These are phyloP conservation scores for Hippocampus barbouri DNA, from an alignment of 2,113 vertebrate genomes.

Conservation along the genomic window DNA sequence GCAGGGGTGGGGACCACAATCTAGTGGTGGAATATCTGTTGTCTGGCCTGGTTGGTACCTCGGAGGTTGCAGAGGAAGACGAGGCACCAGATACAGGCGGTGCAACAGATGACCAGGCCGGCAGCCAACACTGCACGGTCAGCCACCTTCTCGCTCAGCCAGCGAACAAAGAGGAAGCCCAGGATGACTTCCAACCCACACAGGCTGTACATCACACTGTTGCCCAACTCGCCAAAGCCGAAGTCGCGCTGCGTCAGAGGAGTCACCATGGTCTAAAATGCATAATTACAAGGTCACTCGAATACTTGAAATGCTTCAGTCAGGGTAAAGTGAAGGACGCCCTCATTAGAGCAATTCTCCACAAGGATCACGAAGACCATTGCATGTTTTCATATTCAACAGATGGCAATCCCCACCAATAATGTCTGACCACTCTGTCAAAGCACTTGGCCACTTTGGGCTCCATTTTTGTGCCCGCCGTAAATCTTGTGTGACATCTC, in stretches of 20 bases:
- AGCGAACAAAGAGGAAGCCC: conserved; percentile 80
- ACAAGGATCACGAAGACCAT: conserved; percentile 6
- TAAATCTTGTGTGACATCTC: no score
- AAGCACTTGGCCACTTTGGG: background rate
- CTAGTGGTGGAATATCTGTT: conserved; percentile 4
- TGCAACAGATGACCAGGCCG: conserved; percentile 76
- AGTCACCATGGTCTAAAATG: conserved; percentile 79
- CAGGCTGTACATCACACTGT: conserved; percentile 82
- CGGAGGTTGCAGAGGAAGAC: conserved; percentile 75
- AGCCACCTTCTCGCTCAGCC: conserved; percentile 70
- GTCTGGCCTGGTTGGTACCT: conserved; percentile 60
- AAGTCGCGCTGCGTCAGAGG: conserved; percentile 79
- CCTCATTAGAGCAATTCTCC: conserved; percentile 14
- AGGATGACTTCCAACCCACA: conserved; percentile 81
- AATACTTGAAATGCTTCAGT: conserved; percentile 1
- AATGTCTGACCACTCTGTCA: background rate
- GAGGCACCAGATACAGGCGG: conserved; percentile 80
- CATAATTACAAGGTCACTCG: conserved; percentile 15
- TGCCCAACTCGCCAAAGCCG: conserved; percentile 77
- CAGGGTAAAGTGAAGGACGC: background rate
- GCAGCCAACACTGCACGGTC: conserved; percentile 73
- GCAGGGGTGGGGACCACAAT: background rate
- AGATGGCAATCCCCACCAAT: conserved; percentile 15
- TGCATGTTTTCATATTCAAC: conserved; percentile 27
- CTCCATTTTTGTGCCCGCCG: no score